A percentile compares a stretch with the other conserved stretches of the same genome.
These are phyloP conservation scores for Psophia crepitans DNA, from an alignment of 2,113 vertebrate species.

Conservation along the genomic window DNA sequence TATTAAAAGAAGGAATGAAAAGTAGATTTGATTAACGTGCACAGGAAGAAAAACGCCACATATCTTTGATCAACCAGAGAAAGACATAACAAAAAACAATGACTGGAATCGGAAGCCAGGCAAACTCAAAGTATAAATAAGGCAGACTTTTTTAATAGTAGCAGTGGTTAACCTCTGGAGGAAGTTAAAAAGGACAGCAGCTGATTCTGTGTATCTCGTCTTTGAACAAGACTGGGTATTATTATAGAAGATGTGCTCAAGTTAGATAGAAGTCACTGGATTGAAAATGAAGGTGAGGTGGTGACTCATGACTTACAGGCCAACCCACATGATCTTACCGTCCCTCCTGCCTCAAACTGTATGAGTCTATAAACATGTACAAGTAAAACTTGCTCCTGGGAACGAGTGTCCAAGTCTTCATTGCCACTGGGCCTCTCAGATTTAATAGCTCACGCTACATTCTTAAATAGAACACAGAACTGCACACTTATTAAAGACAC, in stretches of 20 bases:
- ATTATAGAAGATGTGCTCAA: neutral
- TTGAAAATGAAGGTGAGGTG: neutral
- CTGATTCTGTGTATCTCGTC: neutral
- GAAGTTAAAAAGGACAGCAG: neutral
- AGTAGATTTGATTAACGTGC: neutral
- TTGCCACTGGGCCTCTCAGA: neutral
- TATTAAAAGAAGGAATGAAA: neutral
- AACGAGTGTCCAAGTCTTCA: neutral
- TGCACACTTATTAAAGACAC: neutral
- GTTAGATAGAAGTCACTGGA: neutral
- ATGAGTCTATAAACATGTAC: neutral
- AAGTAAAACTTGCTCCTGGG: neutral
- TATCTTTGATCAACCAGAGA: neutral
- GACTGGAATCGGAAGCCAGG: neutral
- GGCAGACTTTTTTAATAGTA: neutral
- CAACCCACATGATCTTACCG: neutral
- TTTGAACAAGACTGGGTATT: neutral
- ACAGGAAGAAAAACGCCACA: neutral
- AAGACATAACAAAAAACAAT: conserved; percentile 5
- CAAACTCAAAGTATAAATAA: neutral
- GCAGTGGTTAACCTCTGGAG: neutral
- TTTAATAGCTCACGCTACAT: neutral
- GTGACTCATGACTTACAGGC: neutral
- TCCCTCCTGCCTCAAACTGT: neutral
- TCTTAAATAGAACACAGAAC: neutral